A percentile compares a stretch with the other conserved stretches of the same genome.
phyloP scores from a whole-genome alignment of 2,113 vertebrate species.

The Lepidiolamprologus cunningtoni region DNA sequence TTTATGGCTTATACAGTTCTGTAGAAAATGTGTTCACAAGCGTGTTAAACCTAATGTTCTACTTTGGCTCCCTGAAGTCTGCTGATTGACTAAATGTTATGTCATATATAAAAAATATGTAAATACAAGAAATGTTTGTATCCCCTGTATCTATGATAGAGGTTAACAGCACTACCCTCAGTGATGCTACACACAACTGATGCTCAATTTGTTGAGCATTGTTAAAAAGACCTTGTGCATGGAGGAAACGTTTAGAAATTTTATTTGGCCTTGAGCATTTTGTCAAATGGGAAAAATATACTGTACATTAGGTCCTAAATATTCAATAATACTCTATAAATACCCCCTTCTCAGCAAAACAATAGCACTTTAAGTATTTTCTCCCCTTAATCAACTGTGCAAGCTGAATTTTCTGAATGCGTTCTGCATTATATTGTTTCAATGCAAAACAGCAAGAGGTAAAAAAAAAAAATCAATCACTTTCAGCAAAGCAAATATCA shows the following conservation, averaged over 20 bases:
- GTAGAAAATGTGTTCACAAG: neutral
- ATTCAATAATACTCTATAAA: neutral
- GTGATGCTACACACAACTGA: neutral
- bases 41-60: neutral
- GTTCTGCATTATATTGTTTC: neutral
- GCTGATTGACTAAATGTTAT: neutral
- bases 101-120: neutral
- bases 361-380: neutral
- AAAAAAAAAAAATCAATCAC: neutral
- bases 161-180: neutral
- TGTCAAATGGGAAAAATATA: neutral
- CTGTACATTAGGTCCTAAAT: neutral
- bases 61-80: neutral
- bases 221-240: neutral
- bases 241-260: neutral
- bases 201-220: neutral
- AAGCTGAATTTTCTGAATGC: neutral
- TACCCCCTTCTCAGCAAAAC: neutral
- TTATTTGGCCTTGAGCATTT: neutral
- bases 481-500: neutral
- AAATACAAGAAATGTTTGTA: neutral
- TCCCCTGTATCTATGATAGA: neutral
- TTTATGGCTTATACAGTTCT: neutral
- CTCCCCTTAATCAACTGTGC: neutral
- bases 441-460: neutral